A percentile compares a stretch with the other conserved stretches of the same genome.
phyloP scores from a whole-genome alignment of 2,113 vertebrate species.

The Carassius carassius region DNA sequence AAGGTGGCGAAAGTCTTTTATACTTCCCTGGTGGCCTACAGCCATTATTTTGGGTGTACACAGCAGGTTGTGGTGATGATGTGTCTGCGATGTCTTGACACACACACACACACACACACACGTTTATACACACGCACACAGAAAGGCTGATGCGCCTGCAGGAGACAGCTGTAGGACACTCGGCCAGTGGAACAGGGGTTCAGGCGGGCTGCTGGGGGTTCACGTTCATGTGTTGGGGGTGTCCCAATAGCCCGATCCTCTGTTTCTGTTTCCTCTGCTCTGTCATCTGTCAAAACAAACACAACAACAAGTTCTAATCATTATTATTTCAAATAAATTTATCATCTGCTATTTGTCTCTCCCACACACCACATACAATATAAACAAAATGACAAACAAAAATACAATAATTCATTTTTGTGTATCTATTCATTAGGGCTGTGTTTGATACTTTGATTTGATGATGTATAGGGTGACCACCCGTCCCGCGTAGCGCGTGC shows the following conservation, averaged over 20 bases:
- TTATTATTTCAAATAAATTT: neutral
- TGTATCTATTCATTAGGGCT: too few relatives aligned
- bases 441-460: too few relatives aligned
- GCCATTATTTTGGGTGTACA: neutral
- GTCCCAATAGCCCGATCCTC: slow-evolving; percentile 91
- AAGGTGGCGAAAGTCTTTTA: slow-evolving; percentile 20
- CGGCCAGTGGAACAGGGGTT: slow-evolving; percentile 17
- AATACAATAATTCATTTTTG: too few relatives aligned
- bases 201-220: slow-evolving; percentile 94
- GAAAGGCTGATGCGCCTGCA: slow-evolving; percentile 33
- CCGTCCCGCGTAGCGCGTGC: too few relatives aligned
- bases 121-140: neutral
- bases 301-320: slow-evolving; percentile 63
- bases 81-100: neutral
- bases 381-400: too few relatives aligned
- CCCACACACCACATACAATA: neutral
- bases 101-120: neutral
- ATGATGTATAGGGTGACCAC: too few relatives aligned
- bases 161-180: neutral
- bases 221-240: slow-evolving; percentile 91
- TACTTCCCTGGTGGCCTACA: neutral
- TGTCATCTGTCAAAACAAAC: slow-evolving; percentile 89
- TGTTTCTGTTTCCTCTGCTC: slow-evolving; percentile 99
- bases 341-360: neutral
- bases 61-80: slow-evolving; percentile 1